These are phyloP conservation scores for Ricordea florida DNA, from an alignment of 92 coral and sea anemone species.

Conservation along the genomic window DNA sequence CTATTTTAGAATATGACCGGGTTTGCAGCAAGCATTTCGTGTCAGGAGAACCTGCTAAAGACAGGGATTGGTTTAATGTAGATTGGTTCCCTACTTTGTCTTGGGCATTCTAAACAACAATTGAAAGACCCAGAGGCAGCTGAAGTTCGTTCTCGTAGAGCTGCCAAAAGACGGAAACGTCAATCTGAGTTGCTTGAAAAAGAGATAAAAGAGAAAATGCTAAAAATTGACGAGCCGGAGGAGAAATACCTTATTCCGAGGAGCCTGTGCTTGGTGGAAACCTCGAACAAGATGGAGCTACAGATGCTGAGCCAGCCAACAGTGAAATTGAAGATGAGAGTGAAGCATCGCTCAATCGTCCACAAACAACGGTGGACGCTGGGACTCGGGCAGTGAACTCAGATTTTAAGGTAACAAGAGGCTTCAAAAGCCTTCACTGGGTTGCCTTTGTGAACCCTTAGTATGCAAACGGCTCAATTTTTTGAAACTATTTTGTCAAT, in stretches of 20 bases:
- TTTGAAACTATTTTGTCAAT: too few species aligned
- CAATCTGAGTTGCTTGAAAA: background rate
- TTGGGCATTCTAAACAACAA: too few species aligned
- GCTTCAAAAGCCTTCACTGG: too few species aligned
- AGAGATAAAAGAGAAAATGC: background rate
- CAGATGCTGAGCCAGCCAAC: background rate
- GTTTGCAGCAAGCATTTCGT: constrained; percentile 30
- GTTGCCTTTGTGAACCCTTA: too few species aligned
- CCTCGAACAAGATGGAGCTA: background rate
- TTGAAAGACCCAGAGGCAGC: too few species aligned
- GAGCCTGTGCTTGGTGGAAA: background rate
- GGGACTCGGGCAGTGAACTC: too few species aligned
- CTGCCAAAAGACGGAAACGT: background rate
- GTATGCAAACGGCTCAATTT: too few species aligned
- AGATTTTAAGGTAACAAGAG: too few species aligned
- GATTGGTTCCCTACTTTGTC: too few species aligned
- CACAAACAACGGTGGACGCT: constrained; percentile 13
- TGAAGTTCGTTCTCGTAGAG: background rate
- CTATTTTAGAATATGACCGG: constrained; percentile 1
- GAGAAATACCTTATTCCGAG: background rate
- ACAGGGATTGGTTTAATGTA: too few species aligned
- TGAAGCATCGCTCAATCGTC: constrained; percentile 18
- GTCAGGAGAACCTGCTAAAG: constrained; percentile 24
- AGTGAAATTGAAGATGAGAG: background rate
- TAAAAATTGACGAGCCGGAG: background rate